A percentile compares a stretch with the other conserved stretches of the same genome.
Evolutionary conservation across 2,113 vertebrate species (phyloP).

Genomic region (Ondatra zibethicus): DNA sequence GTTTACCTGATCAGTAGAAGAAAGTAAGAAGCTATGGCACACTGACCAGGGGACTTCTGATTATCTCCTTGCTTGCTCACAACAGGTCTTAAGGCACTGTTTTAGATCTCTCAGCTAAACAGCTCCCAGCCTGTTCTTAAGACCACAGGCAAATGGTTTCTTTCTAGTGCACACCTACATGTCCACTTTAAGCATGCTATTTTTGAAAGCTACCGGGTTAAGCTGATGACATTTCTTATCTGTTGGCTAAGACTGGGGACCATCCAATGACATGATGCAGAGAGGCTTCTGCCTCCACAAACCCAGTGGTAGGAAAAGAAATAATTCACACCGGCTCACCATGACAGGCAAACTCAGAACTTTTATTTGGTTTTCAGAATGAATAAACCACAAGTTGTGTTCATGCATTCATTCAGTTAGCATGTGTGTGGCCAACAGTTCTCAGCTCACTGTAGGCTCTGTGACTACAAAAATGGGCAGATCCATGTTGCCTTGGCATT

Average conservation of each 20-base stretch:
- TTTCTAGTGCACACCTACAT: slow-evolving; percentile 71
- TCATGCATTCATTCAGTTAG: background rate
- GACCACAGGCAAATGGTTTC: slow-evolving; percentile 66
- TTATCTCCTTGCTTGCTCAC: background rate
- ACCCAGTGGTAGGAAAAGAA: background rate
- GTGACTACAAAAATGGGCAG: background rate
- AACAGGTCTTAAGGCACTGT: slow-evolving; percentile 14
- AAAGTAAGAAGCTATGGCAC: slow-evolving; percentile 35
- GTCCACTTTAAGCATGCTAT: slow-evolving; percentile 79
- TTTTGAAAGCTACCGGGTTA: slow-evolving; percentile 80
- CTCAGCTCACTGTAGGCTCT: background rate
- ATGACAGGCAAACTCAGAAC: slow-evolving; percentile 32
- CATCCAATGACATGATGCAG: slow-evolving; percentile 69
- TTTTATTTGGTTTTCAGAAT: background rate
- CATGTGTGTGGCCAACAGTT: background rate
- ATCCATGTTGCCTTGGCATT: background rate
- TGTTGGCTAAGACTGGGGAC: slow-evolving; percentile 64
- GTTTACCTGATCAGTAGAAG: background rate
- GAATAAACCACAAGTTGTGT: background rate
- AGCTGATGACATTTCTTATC: slow-evolving; percentile 82
- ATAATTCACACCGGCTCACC: slow-evolving; percentile 60
- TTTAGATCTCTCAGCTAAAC: background rate
- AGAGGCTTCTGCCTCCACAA: slow-evolving; percentile 38
- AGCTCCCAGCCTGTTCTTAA: slow-evolving; percentile 35
- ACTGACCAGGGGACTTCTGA: background rate